These are phyloP conservation scores for Palythoa caribaeorum DNA, from an alignment of 92 coral and sea anemone genomes.

Conservation along the genomic window DNA sequence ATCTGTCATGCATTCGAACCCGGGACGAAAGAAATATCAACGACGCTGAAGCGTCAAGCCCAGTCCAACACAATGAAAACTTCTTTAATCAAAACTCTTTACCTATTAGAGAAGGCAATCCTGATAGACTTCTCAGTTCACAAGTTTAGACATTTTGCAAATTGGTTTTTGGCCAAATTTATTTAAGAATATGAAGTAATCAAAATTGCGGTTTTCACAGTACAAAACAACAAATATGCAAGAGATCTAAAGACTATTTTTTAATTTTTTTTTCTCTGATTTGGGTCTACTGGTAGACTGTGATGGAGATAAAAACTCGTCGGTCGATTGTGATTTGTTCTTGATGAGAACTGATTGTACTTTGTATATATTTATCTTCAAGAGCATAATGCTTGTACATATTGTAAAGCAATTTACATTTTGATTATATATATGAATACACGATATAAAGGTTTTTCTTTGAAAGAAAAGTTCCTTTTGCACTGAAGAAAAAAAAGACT, in stretches of 20 bases:
- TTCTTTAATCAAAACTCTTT: not conserved
- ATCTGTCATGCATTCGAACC: not conserved
- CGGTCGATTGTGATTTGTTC: no score
- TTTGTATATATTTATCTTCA: no score
- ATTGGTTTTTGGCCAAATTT: conserved; percentile 10
- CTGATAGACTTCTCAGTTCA: not conserved
- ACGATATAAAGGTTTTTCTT: not conserved
- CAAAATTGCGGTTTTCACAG: conserved; percentile 11
- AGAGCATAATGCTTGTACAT: no score
- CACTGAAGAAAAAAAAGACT: not conserved
- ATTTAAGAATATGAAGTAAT: conserved; percentile 2
- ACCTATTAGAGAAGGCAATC: not conserved
- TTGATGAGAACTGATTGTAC: no score
- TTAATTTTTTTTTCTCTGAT: not conserved
- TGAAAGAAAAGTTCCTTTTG: not conserved
- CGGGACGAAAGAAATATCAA: not conserved
- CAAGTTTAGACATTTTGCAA: conserved; percentile 1
- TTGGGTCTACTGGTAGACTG: not conserved
- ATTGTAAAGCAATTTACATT: not conserved
- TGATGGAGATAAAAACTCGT: not conserved
- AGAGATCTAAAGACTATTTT: not conserved
- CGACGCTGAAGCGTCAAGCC: not conserved
- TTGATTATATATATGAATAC: not conserved
- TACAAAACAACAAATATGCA: conserved; percentile 6
- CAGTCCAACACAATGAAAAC: not conserved